Percentiles rank a stretch among this genome's conserved stretches.
These are phyloP conservation scores for Heliopora coerulea DNA, from an alignment of 92 coral and sea anemone species.

Conservation along the genomic window DNA sequence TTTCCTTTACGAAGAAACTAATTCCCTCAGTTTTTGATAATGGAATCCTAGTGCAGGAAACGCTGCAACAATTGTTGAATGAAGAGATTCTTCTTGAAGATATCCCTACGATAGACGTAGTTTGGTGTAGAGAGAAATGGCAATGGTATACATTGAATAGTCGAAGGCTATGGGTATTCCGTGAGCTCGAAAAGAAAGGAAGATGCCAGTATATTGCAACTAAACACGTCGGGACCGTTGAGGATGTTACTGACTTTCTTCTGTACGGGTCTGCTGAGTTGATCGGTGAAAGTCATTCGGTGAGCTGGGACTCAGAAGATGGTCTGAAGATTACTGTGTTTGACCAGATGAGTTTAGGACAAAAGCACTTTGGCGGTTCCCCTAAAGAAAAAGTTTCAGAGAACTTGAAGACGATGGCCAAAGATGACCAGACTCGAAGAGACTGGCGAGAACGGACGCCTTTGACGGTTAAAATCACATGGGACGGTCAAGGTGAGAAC, in stretches of 20 bases:
- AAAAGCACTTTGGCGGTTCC: neutral
- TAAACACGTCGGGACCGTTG: conserved; percentile 67
- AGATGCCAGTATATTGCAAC: conserved; percentile 69
- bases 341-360: neutral
- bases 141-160: conserved; percentile 89
- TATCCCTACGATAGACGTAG: conserved; percentile 79
- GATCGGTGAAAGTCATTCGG: conserved; percentile 40
- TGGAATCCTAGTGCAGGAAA: conserved; percentile 77
- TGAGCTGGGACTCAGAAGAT: conserved; percentile 35
- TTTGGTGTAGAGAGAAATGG: conserved; percentile 84
- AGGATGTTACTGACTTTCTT: conserved; percentile 63
- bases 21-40: conserved; percentile 78
- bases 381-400: neutral
- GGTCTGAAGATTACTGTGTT: conserved; percentile 32
- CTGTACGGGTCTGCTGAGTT: conserved; percentile 79
- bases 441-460: conserved; percentile 33
- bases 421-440: neutral
- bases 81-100: conserved; percentile 79
- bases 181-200: conserved; percentile 82
- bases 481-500: conserved; percentile 10
- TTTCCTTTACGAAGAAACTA: conserved; percentile 74
- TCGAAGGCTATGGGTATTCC: conserved; percentile 92
- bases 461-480: conserved; percentile 17
- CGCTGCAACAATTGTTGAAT: conserved; percentile 71
- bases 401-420: neutral